Evolutionary conservation across 2,888 invertebrate species (phyloP).

Genomic region (Agonum fuliginosum): DNA sequence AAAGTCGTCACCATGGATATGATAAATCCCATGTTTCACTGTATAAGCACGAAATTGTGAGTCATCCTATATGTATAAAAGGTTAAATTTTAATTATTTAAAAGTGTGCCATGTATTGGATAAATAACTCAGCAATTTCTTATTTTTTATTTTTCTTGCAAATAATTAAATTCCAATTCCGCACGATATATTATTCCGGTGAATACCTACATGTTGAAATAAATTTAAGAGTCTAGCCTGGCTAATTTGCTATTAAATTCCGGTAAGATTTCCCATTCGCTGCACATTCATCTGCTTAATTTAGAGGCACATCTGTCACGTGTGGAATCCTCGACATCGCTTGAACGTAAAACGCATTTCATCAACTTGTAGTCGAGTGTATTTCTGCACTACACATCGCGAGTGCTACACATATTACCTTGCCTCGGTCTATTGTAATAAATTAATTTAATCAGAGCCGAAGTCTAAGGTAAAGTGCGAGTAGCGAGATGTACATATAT

Average conservation of each 20-base stretch:
- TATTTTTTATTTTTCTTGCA: too few relatives aligned
- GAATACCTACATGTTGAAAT: too few relatives aligned
- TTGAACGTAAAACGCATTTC: conserved; percentile 15
- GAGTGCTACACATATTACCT: conserved; percentile 17
- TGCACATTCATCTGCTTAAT: conserved; percentile 34
- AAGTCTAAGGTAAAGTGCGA: conserved; percentile 24
- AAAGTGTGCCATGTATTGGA: too few relatives aligned
- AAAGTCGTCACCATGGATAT: too few relatives aligned
- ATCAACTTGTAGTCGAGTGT: background rate
- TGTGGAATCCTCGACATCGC: background rate
- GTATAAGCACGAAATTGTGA: too few relatives aligned
- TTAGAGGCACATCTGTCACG: conserved; percentile 39
- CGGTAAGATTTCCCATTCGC: background rate
- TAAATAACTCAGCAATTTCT: too few relatives aligned
- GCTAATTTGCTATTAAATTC: background rate
- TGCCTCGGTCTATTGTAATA: conserved; percentile 55
- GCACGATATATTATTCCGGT: too few relatives aligned
- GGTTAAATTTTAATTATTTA: too few relatives aligned
- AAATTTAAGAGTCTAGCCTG: background rate
- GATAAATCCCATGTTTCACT: too few relatives aligned
- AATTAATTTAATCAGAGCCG: conserved; percentile 54
- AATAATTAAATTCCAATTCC: too few relatives aligned
- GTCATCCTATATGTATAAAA: too few relatives aligned
- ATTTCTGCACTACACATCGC: background rate
- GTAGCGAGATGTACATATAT: conserved; percentile 32